A percentile compares a stretch with the other conserved stretches of the same genome.
These are phyloP conservation scores for Cryptotis parvus DNA, from an alignment of 2,113 vertebrate genomes.

Conservation along the genomic window DNA sequence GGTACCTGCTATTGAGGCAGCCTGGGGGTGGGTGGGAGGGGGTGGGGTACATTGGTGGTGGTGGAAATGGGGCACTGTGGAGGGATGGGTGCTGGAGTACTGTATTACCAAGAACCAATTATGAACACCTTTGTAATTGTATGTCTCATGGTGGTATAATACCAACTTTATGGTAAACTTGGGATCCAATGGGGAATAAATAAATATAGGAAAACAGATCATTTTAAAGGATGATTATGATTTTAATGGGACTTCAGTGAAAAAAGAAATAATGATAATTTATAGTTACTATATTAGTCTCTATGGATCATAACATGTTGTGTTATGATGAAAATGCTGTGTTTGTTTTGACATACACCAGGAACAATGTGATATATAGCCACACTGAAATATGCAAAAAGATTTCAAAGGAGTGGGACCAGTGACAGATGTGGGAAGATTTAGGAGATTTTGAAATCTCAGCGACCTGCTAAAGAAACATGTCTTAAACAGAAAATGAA, in stretches of 20 bases:
- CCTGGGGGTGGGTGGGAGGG: too few relatives aligned
- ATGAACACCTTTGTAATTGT: too few relatives aligned
- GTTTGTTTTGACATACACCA: not conserved
- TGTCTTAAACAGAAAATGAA: not conserved
- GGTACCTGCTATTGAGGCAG: too few relatives aligned
- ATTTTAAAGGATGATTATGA: not conserved
- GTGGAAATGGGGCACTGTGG: too few relatives aligned
- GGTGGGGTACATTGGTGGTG: too few relatives aligned
- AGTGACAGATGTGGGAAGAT: not conserved
- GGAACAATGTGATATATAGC: not conserved
- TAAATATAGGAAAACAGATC: not conserved
- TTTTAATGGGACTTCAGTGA: not conserved
- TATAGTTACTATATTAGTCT: not conserved
- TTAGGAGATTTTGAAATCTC: not conserved
- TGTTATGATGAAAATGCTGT: not conserved
- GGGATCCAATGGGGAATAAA: too few relatives aligned
- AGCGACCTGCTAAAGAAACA: constrained; percentile 1
- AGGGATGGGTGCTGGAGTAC: too few relatives aligned
- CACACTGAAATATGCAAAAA: not conserved
- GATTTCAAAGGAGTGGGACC: not conserved
- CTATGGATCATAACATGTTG: not conserved
- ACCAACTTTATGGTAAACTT: not conserved
- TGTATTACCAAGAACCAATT: too few relatives aligned
- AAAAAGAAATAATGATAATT: not conserved
- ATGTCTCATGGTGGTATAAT: too few relatives aligned